phyloP scores from a whole-genome alignment of 2,888 invertebrate species.

The Lissocephala sabroskyi region DNA sequence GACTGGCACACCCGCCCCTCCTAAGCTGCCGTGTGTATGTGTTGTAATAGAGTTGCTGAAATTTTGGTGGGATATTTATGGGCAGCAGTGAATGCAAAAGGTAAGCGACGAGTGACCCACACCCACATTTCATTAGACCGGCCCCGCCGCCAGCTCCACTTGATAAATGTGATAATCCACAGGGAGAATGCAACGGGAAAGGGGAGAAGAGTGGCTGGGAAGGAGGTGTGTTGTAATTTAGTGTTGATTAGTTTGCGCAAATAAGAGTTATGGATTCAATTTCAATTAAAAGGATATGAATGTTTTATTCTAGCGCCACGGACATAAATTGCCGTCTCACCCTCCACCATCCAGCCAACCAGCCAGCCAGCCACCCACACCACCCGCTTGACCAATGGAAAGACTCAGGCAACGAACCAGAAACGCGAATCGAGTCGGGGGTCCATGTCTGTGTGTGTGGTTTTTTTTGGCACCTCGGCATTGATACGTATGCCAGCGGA shows the following conservation, averaged over 20 bases:
- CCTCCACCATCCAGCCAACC: not conserved
- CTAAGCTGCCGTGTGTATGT: constrained; percentile 14
- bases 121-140: constrained; percentile 60
- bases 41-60: constrained; percentile 62
- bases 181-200: constrained; percentile 3
- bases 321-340: constrained; percentile 4
- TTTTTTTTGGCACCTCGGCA: constrained; percentile 39
- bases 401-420: constrained; percentile 27
- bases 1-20: constrained; percentile 33
- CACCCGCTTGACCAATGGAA: too few relatives aligned
- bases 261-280: constrained; percentile 61
- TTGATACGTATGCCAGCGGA: constrained; percentile 33
- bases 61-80: constrained; percentile 38
- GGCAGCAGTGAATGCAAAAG: constrained; percentile 7
- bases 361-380: constrained; percentile 18
- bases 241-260: constrained; percentile 63
- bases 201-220: not conserved
- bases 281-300: constrained; percentile 65
- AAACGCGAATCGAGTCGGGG: too few relatives aligned
- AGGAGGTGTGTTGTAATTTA: constrained; percentile 54
- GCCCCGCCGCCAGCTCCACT: constrained; percentile 18
- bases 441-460: not conserved
- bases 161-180: constrained; percentile 53
- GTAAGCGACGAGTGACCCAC: constrained; percentile 35
- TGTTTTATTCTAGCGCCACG: constrained; percentile 43